Evolutionary conservation across 2,888 invertebrate species (phyloP).

Genomic region (Amphipyra berbera): DNA sequence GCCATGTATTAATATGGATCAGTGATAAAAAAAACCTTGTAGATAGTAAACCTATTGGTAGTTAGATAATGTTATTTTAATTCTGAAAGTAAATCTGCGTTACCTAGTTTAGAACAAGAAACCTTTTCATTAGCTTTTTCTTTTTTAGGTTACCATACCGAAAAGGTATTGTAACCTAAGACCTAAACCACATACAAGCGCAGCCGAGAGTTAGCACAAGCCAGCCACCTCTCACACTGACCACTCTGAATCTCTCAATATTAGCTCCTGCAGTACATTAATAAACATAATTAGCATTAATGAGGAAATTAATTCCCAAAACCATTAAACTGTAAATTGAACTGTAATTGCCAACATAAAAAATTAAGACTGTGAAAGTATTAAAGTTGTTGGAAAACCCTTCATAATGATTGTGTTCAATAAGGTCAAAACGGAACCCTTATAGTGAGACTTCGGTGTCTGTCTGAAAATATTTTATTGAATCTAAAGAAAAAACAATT

Average conservation of each 20-base stretch:
- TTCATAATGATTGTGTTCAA: slow-evolving; percentile 38
- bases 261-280: slow-evolving; percentile 81
- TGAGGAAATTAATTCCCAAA: slow-evolving; percentile 29
- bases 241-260: slow-evolving; percentile 74
- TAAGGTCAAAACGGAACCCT: slow-evolving; percentile 29
- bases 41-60: no score
- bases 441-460: no score
- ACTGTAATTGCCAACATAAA: slow-evolving; percentile 38
- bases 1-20: neutral
- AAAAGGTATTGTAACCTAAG: no score
- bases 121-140: no score
- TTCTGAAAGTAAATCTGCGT: no score
- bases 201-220: slow-evolving; percentile 89
- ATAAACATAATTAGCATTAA: slow-evolving; percentile 52
- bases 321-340: slow-evolving; percentile 37
- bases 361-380: slow-evolving; percentile 52
- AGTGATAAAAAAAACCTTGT: no score
- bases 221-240: slow-evolving; percentile 72
- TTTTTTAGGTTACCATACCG: no score
- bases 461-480: no score
- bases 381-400: slow-evolving; percentile 31
- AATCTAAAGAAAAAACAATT: no score
- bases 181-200: slow-evolving; percentile 93
- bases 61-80: no score
- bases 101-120: no score